These are phyloP conservation scores for silkworm (Bombyx mori) DNA, from an alignment of 1,140 invertebrate species.

Conservation along the genomic window DNA sequence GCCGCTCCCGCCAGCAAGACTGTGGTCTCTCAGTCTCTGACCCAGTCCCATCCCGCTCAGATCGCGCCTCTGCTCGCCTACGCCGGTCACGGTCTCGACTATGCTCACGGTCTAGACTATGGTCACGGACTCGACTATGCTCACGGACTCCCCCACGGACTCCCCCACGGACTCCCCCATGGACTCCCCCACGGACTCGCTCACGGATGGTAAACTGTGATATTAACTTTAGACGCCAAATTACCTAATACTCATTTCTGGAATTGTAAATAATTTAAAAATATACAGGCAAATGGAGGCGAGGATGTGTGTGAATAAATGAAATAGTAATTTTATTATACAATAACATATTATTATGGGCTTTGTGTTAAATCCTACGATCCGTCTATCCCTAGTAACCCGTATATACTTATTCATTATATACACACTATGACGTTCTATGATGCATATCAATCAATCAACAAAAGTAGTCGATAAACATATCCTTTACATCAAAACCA, in stretches of 20 bases:
- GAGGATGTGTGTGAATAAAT: slow-evolving; percentile 70
- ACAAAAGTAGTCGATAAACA: too few species aligned
- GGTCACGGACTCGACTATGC: slow-evolving; percentile 21
- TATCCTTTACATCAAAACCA: neutral
- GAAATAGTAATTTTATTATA: slow-evolving; percentile 48
- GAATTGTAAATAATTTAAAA: slow-evolving; percentile 61
- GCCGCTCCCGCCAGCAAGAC: slow-evolving; percentile 32
- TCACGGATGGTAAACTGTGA: slow-evolving; percentile 65
- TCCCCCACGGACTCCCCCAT: slow-evolving; percentile 17
- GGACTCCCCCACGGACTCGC: slow-evolving; percentile 26
- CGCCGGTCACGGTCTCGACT: slow-evolving; percentile 27
- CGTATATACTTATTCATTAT: too few species aligned
- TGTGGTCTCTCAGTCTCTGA: slow-evolving; percentile 47
- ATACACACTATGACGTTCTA: too few species aligned
- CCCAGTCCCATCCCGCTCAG: slow-evolving; percentile 42
- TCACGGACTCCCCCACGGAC: slow-evolving; percentile 22
- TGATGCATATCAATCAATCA: too few species aligned
- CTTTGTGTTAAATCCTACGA: too few species aligned
- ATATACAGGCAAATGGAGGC: slow-evolving; percentile 50
- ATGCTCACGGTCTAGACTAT: slow-evolving; percentile 9
- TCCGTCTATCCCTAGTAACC: too few species aligned
- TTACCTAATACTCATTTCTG: slow-evolving; percentile 56
- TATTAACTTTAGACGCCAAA: slow-evolving; percentile 49
- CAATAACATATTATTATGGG: slow-evolving; percentile 11
- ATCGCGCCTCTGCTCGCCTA: slow-evolving; percentile 21